Conservation (phyloP, 2,113 vertebrate genomes). For the Apodemus sylvaticus region DNA sequence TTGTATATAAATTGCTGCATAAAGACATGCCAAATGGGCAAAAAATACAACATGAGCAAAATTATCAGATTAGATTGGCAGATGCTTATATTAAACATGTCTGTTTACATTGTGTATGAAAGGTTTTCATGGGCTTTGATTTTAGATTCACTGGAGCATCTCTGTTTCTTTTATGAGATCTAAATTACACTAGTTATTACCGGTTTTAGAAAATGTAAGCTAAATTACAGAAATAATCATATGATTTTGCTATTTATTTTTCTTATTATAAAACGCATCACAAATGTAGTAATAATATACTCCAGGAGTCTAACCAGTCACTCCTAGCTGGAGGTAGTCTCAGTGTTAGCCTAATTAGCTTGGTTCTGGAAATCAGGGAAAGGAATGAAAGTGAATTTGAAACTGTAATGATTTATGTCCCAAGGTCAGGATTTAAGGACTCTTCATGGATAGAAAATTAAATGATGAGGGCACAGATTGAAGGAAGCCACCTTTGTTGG, state of each 20-base stretch:
- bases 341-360: conserved; percentile 53
- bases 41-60: conserved; percentile 80
- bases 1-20: conserved; percentile 73
- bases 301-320: conserved; percentile 57
- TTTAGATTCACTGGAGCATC: conserved; percentile 76
- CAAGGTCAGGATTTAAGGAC: conserved; percentile 25
- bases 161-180: conserved; percentile 81
- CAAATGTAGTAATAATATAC: conserved; percentile 75
- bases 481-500: not conserved
- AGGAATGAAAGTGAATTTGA: conserved; percentile 11
- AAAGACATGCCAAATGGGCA: conserved; percentile 72
- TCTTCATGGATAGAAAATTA: conserved; percentile 59
- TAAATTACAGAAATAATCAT: conserved; percentile 81
- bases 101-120: conserved; percentile 83
- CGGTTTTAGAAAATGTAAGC: conserved; percentile 80
- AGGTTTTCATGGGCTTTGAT: conserved; percentile 81
- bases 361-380: conserved; percentile 48
- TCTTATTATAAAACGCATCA: conserved; percentile 72
- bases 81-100: conserved; percentile 81
- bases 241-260: conserved; percentile 84
- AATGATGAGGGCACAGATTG: conserved; percentile 20
- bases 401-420: not conserved
- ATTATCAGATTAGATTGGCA: conserved; percentile 80
- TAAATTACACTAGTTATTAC: conserved; percentile 83
- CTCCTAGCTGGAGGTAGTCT: conserved; percentile 62